Evolutionary conservation across 1,140 invertebrate genomes (phyloP).

Genomic region (Orchestia grillus): DNA sequence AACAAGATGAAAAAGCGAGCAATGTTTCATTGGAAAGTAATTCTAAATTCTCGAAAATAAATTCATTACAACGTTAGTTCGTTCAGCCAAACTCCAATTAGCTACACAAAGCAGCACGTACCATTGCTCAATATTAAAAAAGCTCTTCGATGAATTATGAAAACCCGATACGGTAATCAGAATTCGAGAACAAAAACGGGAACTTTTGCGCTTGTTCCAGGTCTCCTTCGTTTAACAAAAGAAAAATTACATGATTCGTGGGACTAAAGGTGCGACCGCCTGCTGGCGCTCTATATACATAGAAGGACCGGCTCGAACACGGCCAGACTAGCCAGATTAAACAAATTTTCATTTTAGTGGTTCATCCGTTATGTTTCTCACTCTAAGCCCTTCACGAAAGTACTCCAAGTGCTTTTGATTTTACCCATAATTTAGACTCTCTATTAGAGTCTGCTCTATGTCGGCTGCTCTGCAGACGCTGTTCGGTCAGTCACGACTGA

Average conservation of each 20-base stretch:
- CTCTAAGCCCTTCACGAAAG: not conserved
- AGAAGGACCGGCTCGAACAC: too few species aligned
- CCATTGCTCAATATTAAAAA: not conserved
- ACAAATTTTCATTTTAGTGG: not conserved
- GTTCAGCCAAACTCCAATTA: not conserved
- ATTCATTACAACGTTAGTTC: not conserved
- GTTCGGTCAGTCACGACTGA: too few species aligned
- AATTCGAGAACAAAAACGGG: not conserved
- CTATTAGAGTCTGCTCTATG: not conserved
- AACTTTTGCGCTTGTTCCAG: not conserved
- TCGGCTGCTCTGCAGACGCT: too few species aligned
- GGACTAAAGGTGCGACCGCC: not conserved
- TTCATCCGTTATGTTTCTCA: not conserved
- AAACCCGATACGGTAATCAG: not conserved
- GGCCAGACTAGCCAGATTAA: not conserved
- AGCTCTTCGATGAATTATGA: not conserved
- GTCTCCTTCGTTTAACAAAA: not conserved
- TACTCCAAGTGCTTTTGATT: not conserved
- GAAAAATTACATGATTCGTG: not conserved
- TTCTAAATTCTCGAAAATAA: not conserved
- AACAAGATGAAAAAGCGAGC: not conserved
- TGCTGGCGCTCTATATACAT: not conserved
- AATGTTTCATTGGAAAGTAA: not conserved
- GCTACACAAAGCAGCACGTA: not conserved
- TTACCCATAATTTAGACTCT: not conserved